Conservation (phyloP, 1,140 invertebrate genomes). For the Ylistrum balloti region DNA sequence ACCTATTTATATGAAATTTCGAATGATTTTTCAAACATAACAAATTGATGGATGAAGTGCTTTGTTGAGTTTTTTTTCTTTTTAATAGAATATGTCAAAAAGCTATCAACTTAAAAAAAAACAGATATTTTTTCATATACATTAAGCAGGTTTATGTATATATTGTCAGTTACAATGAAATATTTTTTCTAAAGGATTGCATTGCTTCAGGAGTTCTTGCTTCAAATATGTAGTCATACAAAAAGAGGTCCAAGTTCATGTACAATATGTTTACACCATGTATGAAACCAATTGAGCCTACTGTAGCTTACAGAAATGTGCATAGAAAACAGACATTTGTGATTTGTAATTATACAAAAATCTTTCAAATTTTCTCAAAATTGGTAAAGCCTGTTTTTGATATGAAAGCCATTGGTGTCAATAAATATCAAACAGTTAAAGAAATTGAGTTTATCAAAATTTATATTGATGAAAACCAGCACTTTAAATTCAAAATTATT, state of each 20-base stretch:
- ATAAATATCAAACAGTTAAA: no score
- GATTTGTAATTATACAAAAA: no score
- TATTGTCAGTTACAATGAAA: neutral
- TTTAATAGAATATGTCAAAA: neutral
- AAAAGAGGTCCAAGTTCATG: neutral
- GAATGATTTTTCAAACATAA: neutral
- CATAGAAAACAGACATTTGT: neutral
- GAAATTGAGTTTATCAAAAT: no score
- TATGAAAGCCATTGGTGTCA: no score
- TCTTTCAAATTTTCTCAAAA: no score
- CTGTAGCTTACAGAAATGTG: neutral
- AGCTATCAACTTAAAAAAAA: neutral
- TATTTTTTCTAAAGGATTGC: neutral
- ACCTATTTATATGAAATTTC: neutral
- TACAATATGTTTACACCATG: neutral
- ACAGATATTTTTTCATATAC: neutral
- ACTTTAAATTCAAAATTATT: no score
- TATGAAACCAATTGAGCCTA: neutral
- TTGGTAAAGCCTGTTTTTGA: no score
- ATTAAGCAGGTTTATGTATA: neutral
- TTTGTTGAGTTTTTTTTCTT: neutral
- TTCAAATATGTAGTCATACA: neutral
- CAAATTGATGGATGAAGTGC: neutral
- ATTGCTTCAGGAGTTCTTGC: neutral
- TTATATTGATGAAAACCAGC: no score